Evolutionary conservation across 2,113 vertebrate genomes (phyloP).

Genomic region (Odontesthes bonariensis): DNA sequence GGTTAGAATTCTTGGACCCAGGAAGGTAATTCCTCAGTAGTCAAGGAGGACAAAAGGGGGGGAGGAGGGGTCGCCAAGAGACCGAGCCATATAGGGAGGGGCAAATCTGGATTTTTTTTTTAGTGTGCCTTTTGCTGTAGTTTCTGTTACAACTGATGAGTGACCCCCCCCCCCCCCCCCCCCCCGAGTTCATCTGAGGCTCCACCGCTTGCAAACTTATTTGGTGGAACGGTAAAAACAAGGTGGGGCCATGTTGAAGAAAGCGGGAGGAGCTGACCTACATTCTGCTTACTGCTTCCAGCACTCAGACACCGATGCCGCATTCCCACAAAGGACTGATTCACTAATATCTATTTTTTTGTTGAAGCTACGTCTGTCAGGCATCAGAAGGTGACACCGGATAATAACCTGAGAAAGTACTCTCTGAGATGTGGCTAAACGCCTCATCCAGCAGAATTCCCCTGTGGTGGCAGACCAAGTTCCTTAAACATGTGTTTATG

Average conservation of each 20-base stretch:
- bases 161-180: slow-evolving; percentile 15
- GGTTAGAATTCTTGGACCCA: slow-evolving; percentile 72
- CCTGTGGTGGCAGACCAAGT: neutral
- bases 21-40: slow-evolving; percentile 62
- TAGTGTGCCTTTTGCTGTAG: slow-evolving; percentile 29
- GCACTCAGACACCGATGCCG: slow-evolving; percentile 1
- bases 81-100: slow-evolving; percentile 44
- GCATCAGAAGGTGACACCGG: neutral
- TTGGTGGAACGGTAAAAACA: slow-evolving; percentile 36
- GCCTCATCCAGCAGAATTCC: neutral
- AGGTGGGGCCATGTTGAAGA: slow-evolving; percentile 40
- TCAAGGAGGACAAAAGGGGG: slow-evolving; percentile 11
- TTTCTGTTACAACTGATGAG: neutral
- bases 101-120: slow-evolving; percentile 17
- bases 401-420: too few relatives aligned
- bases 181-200: slow-evolving; percentile 73
- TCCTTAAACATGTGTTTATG: too few relatives aligned
- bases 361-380: neutral
- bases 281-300: slow-evolving; percentile 61
- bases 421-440: too few relatives aligned
- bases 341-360: slow-evolving; percentile 40
- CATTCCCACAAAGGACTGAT: slow-evolving; percentile 31
- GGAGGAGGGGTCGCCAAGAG: neutral
- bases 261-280: slow-evolving; percentile 79
- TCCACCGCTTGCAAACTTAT: slow-evolving; percentile 48